Evolutionary conservation across 1,140 invertebrate genomes (phyloP), one percentile per base, ranked within the genome.

Genomic region (Drosophila insularis): DNA sequence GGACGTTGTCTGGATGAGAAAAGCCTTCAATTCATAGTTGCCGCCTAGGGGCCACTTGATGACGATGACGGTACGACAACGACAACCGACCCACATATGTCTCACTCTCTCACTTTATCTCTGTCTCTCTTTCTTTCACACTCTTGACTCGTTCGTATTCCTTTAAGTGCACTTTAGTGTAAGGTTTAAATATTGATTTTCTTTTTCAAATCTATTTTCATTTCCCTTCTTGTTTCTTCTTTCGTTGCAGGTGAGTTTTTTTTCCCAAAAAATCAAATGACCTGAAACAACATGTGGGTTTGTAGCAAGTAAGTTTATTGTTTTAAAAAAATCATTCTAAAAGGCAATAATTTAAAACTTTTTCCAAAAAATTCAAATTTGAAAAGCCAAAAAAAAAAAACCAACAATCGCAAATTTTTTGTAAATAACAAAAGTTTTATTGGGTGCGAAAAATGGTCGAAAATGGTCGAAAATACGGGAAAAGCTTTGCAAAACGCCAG

Each of bases 201-300:
- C 60, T 17, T 21, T 79, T 55, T 17, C 27, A 63, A 35, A 50
- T 50, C 17, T 50, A 50, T 50, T 50, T 50, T 21, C 17, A 50
- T 50, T 11, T 50, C 2, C 37, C 55, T 40, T 43, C n/a, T 4
- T 40, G 67, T 68, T 55, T 14, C 32, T 72, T 55, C 21, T 71
- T 55, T 74, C 56, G 19, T 87, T 87, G 68, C 84, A 87, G 84
- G 84, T 87, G 76, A 87, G 84, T 87, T 80, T 81, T 73, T 58
- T 46, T 32, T 17, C 32, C 1, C 4, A 23, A 23, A 23, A 23
- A 32, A 14, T 5, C 8, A 50, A 65, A 60, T 55, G 60, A 46
- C 50, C 23, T 13, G 14, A 35, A 10, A 37, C 13, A 2, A 11
- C 0, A 13, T 54, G 55, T 32, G n/a, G 27, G n/a, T 66, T 64